Base-by-base conservation (phyloP, 2,113 vertebrate species). In the Pollachius pollachius region DNA sequence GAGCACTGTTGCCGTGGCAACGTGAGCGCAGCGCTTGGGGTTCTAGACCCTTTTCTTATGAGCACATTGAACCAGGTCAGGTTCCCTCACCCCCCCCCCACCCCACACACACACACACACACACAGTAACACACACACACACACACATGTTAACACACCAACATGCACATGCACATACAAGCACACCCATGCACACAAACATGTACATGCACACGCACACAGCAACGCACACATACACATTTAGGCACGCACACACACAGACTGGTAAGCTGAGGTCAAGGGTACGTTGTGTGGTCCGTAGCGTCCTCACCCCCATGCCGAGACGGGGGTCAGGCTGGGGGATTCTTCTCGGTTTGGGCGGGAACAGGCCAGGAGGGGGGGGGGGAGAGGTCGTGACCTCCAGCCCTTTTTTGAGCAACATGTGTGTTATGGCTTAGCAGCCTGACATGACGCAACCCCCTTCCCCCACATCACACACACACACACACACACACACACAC, bases 1-100 rank as follows among this genome's bases (percentile, higher is more conserved):
- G 82, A 81, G 59, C 5, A 11, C 0, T 59, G 84, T 89, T 76
- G 64, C 88, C 76, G 85, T 87, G 68, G 74, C 64, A 86, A 90
- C 84, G 62, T 66, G 78, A 77, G 86, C 87, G 83, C 79, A 64
- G 78, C 74, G 67, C 58, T 34, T 30, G 54, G 70, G 72, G 82
- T 76, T 79, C 82, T 87, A 81, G 84, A 81, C 80, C 77, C 75
- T 88, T 90, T 86, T 85, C 81, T 85, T 76, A 58, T 57, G 75
- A 83, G 77, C 69, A 21, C 54, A 76, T 69, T 80, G 77, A 89
- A 85, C 84, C 70, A 80, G 85, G 79, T 87, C 83, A 85, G 73
- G 77, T 79, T 75, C 73, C 72, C 63, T 65, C 60, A 1, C 18
- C 21, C 18, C 54, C 48, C 62, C 61, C 61, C 13, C 52, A 71